These are phyloP conservation scores for Drosophila equinoxialis DNA, from an alignment of 1,140 invertebrate genomes.

Conservation along the genomic window DNA sequence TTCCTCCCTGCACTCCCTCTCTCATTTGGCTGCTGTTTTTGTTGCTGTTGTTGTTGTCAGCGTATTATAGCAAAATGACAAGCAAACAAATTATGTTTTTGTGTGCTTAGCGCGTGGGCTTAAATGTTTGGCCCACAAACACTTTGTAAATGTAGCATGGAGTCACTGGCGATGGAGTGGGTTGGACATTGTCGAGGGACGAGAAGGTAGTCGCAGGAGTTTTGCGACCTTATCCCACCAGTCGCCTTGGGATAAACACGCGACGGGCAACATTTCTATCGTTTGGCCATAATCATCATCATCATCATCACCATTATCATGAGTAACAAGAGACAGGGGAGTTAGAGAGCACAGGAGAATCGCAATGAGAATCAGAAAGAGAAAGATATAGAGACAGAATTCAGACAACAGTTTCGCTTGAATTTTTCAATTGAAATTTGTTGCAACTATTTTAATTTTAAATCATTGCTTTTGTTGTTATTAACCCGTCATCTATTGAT, in stretches of 20 bases:
- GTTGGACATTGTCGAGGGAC: neutral
- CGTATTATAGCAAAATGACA: conserved; percentile 71
- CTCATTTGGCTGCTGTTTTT: conserved; percentile 1
- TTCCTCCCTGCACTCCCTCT: conserved; percentile 1
- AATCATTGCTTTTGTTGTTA: too few species aligned
- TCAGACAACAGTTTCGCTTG: neutral
- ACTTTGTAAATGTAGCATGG: conserved; percentile 50
- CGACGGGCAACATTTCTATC: conserved; percentile 48
- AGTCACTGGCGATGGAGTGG: conserved; percentile 17
- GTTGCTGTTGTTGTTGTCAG: conserved; percentile 59
- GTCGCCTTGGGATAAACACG: conserved; percentile 35
- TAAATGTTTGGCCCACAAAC: conserved; percentile 45
- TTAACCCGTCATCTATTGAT: too few species aligned
- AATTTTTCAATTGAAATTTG: neutral
- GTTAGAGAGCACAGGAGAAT: neutral
- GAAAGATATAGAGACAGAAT: neutral
- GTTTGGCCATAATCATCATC: conserved; percentile 7
- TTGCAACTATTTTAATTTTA: too few species aligned
- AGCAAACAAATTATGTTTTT: conserved; percentile 79
- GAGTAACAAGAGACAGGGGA: neutral
- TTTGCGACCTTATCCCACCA: conserved; percentile 11
- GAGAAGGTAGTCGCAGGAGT: conserved; percentile 8
- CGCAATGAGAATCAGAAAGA: neutral
- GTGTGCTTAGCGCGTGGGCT: conserved; percentile 67
- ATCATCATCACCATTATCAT: neutral